These are phyloP conservation scores for Campoplex capitator DNA, from an alignment of 2,888 invertebrate species.

Conservation along the genomic window DNA sequence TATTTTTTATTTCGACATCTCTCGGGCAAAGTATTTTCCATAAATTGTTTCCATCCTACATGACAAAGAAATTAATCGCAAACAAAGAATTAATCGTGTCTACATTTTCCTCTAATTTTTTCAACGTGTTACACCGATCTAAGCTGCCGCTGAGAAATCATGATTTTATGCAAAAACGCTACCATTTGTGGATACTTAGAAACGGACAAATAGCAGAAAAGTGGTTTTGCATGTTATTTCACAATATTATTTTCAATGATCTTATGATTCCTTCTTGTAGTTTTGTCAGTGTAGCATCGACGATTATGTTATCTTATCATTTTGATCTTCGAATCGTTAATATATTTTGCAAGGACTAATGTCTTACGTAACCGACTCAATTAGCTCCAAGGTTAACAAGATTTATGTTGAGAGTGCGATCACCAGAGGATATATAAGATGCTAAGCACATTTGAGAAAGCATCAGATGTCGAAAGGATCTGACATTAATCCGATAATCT, in stretches of 20 bases:
- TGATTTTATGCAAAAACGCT: not conserved
- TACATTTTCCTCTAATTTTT: not conserved
- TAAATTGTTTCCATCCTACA: not conserved
- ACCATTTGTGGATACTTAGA: not conserved
- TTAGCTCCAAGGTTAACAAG: slow-evolving; percentile 12
- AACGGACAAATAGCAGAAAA: not conserved
- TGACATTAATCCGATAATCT: not conserved
- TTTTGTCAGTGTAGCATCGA: not conserved
- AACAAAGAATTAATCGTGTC: not conserved
- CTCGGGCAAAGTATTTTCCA: not conserved
- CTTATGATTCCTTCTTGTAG: not conserved
- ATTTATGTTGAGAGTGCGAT: not conserved
- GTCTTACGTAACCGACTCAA: not conserved
- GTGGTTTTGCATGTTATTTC: not conserved
- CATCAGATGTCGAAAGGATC: slow-evolving; percentile 11
- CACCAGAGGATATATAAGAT: slow-evolving; percentile 32
- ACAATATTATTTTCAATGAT: not conserved
- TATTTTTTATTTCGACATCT: not conserved
- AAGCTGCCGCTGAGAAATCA: not conserved
- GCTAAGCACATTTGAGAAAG: slow-evolving; percentile 1
- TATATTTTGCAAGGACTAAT: not conserved
- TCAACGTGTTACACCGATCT: not conserved
- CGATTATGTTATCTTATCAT: not conserved
- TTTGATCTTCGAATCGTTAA: not conserved
- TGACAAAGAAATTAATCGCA: not conserved